Evolutionary conservation across 2,113 vertebrate species (phyloP).

Genomic region (Agapornis roseicollis): DNA sequence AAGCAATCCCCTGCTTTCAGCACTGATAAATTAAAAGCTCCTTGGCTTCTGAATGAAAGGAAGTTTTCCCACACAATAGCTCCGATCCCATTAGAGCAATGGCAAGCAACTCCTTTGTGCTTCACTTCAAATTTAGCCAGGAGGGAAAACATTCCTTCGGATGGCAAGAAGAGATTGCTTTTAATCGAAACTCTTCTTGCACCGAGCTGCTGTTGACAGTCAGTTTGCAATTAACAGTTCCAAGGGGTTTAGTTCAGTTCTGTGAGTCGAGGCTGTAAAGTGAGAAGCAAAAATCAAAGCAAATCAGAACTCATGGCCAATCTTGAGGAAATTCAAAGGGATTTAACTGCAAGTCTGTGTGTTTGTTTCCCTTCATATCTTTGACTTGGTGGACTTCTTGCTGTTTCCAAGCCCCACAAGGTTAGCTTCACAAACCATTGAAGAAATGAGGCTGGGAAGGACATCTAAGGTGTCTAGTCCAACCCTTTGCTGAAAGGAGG

Average conservation of each 20-base stretch:
- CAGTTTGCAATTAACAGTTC: slow-evolving; percentile 41
- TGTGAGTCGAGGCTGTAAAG: neutral
- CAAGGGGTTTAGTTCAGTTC: slow-evolving; percentile 23
- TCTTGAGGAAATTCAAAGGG: neutral
- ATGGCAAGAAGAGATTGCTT: slow-evolving; percentile 35
- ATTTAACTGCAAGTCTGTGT: neutral
- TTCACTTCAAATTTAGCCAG: slow-evolving; percentile 55
- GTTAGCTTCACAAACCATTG: neutral
- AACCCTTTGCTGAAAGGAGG: neutral
- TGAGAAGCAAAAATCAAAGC: neutral
- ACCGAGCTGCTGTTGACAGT: slow-evolving; percentile 19
- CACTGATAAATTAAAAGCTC: neutral
- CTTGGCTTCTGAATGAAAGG: neutral
- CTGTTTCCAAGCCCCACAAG: neutral
- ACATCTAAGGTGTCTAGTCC: neutral
- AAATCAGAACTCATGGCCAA: neutral
- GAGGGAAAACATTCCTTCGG: slow-evolving; percentile 34
- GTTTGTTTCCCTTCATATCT: neutral
- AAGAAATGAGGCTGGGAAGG: neutral
- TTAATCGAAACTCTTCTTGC: slow-evolving; percentile 27
- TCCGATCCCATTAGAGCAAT: slow-evolving; percentile 40
- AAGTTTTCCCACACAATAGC: slow-evolving; percentile 51
- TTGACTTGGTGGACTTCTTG: neutral
- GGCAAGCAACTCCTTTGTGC: slow-evolving; percentile 47
- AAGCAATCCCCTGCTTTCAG: neutral